phyloP scores from a whole-genome alignment of 2,888 invertebrate genomes.

The Charanyca ferruginea region DNA sequence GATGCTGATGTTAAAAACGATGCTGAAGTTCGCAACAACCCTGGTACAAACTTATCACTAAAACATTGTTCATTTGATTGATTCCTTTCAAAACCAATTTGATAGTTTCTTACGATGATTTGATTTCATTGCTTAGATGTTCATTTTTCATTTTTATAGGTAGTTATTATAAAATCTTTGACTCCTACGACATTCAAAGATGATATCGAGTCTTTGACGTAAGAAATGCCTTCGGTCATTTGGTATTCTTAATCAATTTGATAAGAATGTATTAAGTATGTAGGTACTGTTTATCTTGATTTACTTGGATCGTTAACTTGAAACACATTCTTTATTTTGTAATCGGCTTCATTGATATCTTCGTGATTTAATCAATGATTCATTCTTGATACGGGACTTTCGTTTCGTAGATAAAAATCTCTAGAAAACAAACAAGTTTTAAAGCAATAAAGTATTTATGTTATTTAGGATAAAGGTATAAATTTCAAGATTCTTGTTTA shows the following conservation, averaged over 20 bases:
- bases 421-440: background rate
- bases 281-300: conserved; percentile 25
- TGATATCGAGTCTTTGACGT: conserved; percentile 12
- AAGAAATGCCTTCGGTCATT: conserved; percentile 11
- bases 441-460: background rate
- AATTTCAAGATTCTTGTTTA: background rate
- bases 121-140: too few relatives aligned
- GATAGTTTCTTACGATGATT: background rate
- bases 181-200: conserved; percentile 5
- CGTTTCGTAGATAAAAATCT: conserved; percentile 8
- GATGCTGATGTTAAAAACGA: too few relatives aligned
- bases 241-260: conserved; percentile 29
- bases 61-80: background rate
- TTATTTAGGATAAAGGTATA: background rate
- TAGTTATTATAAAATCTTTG: background rate
- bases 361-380: conserved; percentile 22
- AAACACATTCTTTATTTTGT: conserved; percentile 1
- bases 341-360: conserved; percentile 14
- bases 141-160: too few relatives aligned
- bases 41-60: too few relatives aligned
- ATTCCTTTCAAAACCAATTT: background rate
- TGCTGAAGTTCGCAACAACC: too few relatives aligned
- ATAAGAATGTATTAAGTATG: conserved; percentile 18
- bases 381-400: conserved; percentile 12
- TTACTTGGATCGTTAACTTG: conserved; percentile 24